Base-by-base conservation (phyloP, 2,113 vertebrate species). In the Colistium nudipinnis region DNA sequence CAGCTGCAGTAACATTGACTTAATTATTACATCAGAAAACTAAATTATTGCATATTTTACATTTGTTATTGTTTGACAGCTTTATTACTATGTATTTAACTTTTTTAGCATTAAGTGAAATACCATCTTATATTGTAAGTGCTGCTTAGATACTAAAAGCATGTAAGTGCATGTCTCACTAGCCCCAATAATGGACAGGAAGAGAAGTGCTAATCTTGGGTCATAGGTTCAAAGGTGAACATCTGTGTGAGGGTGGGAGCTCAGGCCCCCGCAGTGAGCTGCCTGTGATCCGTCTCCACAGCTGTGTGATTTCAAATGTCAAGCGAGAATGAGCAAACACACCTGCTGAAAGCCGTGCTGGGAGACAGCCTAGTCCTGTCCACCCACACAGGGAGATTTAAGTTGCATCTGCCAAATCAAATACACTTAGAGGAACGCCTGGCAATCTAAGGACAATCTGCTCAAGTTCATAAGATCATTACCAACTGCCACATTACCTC, bases 271-370 rank as follows among this genome's bases (percentile, higher is more conserved):
- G 52, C 81, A 28, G 82, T 19, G 87, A 82, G 73, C 70, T 14
- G 76, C 76, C 75, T 89, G 81, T 75, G 86, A 90, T 90, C 76
- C 79, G 30, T 65, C 68, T 63, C 61, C 67, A 77, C 91, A 88
- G 90, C 89, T 93, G 91, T 68, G 83, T 52, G 68, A 66, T 85
- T 78, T 81, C 35, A 33, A 80, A 85, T 78, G 70, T 82, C 80
- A 82, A 70, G 54, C 49, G 78, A 83, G 82, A 33, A 20, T 54
- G 64, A 83, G 63, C 69, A 90, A 92, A 90, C 85, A 91, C 89
- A 90, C 88, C 88, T 88, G 84, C 81, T 78, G 74, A 82, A 84
- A 78, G 67, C 72, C 89, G 87, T 85, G 76, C 89, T 88, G 88
- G 78, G 83, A 85, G 64, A 24, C 16, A 74, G 73, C 51, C 43